Evolutionary conservation across 1,140 invertebrate genomes (phyloP).

Genomic region (Euwallacea fornicatus): DNA sequence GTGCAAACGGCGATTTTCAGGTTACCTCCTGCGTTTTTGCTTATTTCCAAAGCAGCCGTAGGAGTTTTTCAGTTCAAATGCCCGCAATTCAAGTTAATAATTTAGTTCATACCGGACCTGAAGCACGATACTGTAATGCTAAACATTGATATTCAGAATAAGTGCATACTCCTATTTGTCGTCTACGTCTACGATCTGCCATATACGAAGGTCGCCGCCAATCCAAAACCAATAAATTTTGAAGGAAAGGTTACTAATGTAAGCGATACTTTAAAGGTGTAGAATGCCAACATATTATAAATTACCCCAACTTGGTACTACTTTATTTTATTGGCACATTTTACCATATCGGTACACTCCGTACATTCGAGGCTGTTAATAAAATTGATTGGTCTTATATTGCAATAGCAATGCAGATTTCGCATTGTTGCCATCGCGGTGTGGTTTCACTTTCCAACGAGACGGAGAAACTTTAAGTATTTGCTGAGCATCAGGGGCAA

Average conservation of each 20-base stretch:
- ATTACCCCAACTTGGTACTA: constrained; percentile 15
- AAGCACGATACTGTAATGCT: background rate
- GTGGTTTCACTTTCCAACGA: background rate
- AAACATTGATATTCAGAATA: too few species aligned
- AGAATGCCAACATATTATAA: constrained; percentile 28
- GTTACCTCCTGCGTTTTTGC: too few species aligned
- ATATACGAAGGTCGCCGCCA: background rate
- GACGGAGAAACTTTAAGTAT: too few species aligned
- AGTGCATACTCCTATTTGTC: too few species aligned
- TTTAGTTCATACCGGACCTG: background rate
- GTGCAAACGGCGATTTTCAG: too few species aligned
- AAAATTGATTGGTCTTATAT: constrained; percentile 21
- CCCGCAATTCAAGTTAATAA: background rate
- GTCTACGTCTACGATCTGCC: background rate
- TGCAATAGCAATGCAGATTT: background rate
- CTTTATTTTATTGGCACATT: constrained; percentile 37
- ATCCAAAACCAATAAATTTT: constrained; percentile 29
- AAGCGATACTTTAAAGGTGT: constrained; percentile 35
- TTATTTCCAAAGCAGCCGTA: too few species aligned
- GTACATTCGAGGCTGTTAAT: constrained; percentile 29
- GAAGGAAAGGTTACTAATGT: constrained; percentile 30
- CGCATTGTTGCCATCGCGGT: constrained; percentile 15
- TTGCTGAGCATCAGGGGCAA: too few species aligned
- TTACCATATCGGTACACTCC: constrained; percentile 17
- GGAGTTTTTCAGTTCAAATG: too few species aligned